A percentile compares a stretch with the other conserved stretches of the same genome.
Conservation (phyloP, 2,797 vertebrate species). For the Acanthornis magna region DNA sequence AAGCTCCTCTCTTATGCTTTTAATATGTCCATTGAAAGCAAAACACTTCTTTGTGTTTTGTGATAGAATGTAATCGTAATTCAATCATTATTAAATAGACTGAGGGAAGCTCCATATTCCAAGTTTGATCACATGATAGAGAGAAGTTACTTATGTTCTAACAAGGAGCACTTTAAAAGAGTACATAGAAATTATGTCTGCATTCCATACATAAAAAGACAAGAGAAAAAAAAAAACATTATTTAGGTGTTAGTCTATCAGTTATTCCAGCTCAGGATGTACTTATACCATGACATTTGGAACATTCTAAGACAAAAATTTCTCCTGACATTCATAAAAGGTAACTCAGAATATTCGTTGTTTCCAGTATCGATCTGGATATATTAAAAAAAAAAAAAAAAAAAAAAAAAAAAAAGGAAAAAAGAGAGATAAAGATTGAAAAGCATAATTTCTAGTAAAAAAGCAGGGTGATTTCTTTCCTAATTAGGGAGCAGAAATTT, state of each 20-base stretch:
- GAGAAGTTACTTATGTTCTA: not conserved
- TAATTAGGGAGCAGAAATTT: not conserved
- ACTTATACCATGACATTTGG: not conserved
- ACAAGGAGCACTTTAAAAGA: not conserved
- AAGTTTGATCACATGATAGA: not conserved
- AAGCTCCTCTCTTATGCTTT: not conserved
- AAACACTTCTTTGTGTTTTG: not conserved
- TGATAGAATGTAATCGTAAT: not conserved
- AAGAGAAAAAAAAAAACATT: not conserved
- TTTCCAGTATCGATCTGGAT: not conserved
- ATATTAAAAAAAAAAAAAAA: not conserved
- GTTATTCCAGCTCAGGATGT: rapidly evolving
- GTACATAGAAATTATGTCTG: not conserved
- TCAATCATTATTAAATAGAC: not conserved
- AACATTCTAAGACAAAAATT: not conserved
- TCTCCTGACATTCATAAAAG: not conserved
- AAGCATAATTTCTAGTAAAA: not conserved
- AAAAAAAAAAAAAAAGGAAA: too few relatives aligned
- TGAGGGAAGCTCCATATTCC: not conserved
- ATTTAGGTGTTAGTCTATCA: too few relatives aligned
- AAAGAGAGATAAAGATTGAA: not conserved
- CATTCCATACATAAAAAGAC: not conserved
- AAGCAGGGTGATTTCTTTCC: not conserved
- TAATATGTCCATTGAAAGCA: not conserved
- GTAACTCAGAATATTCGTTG: rapidly evolving